Evolutionary conservation across 1,140 invertebrate genomes (phyloP).

Genomic region (Drosophila carrolli): DNA sequence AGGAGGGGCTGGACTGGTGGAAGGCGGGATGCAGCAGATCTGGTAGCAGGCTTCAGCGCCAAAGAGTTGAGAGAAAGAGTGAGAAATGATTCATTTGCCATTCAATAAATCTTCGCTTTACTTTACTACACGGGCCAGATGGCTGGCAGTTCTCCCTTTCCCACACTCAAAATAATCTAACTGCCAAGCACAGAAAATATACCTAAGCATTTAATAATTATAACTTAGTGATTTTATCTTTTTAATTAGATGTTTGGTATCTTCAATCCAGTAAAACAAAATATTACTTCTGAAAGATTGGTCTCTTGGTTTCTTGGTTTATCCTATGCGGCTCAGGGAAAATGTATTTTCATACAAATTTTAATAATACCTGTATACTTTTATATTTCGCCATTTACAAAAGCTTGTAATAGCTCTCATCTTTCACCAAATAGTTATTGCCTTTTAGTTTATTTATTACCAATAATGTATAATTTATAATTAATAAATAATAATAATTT

Average conservation of each 20-base stretch:
- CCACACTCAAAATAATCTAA: conserved; percentile 19
- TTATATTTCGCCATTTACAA: too few species aligned
- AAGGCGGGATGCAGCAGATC: not conserved
- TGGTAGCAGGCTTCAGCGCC: conserved; percentile 38
- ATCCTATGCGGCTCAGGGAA: too few species aligned
- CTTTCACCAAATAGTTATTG: too few species aligned
- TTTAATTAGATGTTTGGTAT: not conserved
- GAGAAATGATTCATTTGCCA: conserved; percentile 70
- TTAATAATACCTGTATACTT: too few species aligned
- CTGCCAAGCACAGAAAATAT: not conserved
- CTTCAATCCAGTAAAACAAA: too few species aligned
- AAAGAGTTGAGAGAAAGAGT: conserved; percentile 42
- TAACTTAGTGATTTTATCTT: not conserved
- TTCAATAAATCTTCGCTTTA: conserved; percentile 77
- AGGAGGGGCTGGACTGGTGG: not conserved
- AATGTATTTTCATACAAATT: too few species aligned
- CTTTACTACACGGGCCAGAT: conserved; percentile 50
- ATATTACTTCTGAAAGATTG: too few species aligned
- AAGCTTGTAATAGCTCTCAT: too few species aligned
- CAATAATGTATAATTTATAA: not conserved
- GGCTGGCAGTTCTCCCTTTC: conserved; percentile 33
- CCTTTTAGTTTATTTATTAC: not conserved
- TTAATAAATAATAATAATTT: not conserved
- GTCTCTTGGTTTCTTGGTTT: too few species aligned
- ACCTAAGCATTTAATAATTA: not conserved